phyloP scores from a whole-genome alignment of 2,797 vertebrate species.

The Ctenopoma multispine region DNA sequence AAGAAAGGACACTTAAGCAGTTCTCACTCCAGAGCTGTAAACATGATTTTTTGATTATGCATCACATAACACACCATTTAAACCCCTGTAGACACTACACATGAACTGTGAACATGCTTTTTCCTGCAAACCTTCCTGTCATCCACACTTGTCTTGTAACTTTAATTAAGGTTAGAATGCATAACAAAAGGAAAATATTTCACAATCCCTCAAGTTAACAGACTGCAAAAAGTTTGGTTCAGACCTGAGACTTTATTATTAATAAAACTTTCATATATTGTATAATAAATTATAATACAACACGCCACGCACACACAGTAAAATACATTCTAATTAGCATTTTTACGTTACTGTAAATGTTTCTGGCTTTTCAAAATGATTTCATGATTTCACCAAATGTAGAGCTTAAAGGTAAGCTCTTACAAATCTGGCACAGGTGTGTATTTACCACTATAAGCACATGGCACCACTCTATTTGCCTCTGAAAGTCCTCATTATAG shows the following conservation, averaged over 20 bases:
- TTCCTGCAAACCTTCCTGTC: neutral
- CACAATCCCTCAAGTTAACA: neutral
- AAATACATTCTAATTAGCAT: neutral
- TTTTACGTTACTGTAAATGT: neutral
- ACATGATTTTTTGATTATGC: neutral
- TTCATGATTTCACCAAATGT: conserved; percentile 27
- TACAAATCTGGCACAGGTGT: conserved; percentile 41
- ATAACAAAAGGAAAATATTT: neutral
- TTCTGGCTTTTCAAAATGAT: too few relatives aligned
- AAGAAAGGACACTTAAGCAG: neutral
- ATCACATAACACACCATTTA: neutral
- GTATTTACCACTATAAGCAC: conserved; percentile 16
- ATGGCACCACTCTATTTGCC: conserved; percentile 25
- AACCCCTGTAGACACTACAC: neutral
- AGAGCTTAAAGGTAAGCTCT: conserved; percentile 31
- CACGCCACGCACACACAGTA: too few relatives aligned
- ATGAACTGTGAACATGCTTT: neutral
- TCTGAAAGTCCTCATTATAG: conserved; percentile 14
- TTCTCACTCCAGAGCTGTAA: neutral
- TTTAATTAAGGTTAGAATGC: neutral
- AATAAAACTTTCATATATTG: conserved; percentile 2
- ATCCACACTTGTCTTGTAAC: neutral
- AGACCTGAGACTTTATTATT: neutral
- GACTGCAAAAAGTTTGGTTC: neutral
- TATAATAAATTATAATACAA: too few relatives aligned